Percentiles rank a stretch among this genome's conserved stretches.
Evolutionary conservation across 2,797 vertebrate genomes (phyloP).

Genomic region (Chrosomus eos): DNA sequence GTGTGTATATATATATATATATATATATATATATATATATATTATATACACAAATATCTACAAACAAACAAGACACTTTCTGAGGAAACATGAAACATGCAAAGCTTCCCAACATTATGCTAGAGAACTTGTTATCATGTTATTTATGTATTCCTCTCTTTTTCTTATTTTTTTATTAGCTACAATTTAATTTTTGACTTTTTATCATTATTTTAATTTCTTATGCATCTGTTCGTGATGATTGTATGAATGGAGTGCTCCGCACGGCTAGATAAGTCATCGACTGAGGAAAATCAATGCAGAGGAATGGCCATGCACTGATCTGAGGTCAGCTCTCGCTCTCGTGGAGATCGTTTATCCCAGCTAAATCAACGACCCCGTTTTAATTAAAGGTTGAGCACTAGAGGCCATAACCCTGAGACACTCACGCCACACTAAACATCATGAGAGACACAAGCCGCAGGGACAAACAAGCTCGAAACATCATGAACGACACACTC

Average conservation of each 20-base stretch:
- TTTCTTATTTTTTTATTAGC: not conserved
- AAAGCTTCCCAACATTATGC: not conserved
- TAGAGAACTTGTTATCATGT: not conserved
- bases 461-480: not conserved
- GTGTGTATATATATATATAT: no score
- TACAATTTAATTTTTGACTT: not conserved
- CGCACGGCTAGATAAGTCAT: not conserved
- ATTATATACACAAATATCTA: not conserved
- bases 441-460: not conserved
- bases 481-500: not conserved
- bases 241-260: not conserved
- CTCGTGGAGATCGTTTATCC: constrained; percentile 30
- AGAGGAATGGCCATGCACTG: constrained; percentile 35
- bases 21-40: not conserved
- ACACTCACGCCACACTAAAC: not conserved
- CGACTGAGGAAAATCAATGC: constrained; percentile 55
- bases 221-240: not conserved
- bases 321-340: constrained; percentile 23
- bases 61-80: not conserved
- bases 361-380: constrained; percentile 24
- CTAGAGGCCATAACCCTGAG: not conserved
- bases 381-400: constrained; percentile 46
- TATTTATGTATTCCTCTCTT: not conserved
- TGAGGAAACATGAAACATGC: not conserved
- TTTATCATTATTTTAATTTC: not conserved